Evolutionary conservation across 2,113 vertebrate species (phyloP).

Genomic region (Rhodinocichla rosea): DNA sequence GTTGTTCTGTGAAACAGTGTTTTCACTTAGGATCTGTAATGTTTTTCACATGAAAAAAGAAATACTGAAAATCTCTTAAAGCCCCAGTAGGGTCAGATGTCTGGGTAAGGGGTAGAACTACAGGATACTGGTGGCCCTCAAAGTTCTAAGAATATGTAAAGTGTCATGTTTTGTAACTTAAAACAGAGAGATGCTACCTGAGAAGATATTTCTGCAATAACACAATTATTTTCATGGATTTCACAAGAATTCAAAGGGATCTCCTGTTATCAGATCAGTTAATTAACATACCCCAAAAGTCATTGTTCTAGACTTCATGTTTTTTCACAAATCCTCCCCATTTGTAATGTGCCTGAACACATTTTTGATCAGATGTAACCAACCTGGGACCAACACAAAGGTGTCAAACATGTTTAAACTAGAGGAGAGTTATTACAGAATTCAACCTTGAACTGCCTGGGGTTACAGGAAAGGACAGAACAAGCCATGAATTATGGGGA

Average conservation of each 20-base stretch:
- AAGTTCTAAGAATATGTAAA: not conserved
- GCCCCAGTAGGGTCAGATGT: not conserved
- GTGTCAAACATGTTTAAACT: not conserved
- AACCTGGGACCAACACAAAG: not conserved
- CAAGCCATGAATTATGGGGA: not conserved
- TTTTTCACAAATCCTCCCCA: not conserved
- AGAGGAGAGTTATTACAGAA: not conserved
- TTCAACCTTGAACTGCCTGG: slow-evolving; percentile 16
- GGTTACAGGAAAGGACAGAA: not conserved
- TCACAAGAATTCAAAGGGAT: not conserved
- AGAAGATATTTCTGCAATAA: not conserved
- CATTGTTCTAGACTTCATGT: not conserved
- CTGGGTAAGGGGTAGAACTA: not conserved
- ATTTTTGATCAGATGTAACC: not conserved
- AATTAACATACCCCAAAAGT: not conserved
- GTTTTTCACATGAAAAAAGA: not conserved
- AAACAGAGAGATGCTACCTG: not conserved
- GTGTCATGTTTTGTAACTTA: not conserved
- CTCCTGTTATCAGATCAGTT: not conserved
- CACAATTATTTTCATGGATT: not conserved
- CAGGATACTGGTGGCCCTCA: not conserved
- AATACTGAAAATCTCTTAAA: not conserved
- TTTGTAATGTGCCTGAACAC: not conserved
- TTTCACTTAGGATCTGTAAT: not conserved
- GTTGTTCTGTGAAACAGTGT: not conserved